Percentiles rank a stretch among this genome's conserved stretches.
These are phyloP conservation scores for Synergus umbraculus DNA, from an alignment of 2,888 invertebrate genomes.

Conservation along the genomic window DNA sequence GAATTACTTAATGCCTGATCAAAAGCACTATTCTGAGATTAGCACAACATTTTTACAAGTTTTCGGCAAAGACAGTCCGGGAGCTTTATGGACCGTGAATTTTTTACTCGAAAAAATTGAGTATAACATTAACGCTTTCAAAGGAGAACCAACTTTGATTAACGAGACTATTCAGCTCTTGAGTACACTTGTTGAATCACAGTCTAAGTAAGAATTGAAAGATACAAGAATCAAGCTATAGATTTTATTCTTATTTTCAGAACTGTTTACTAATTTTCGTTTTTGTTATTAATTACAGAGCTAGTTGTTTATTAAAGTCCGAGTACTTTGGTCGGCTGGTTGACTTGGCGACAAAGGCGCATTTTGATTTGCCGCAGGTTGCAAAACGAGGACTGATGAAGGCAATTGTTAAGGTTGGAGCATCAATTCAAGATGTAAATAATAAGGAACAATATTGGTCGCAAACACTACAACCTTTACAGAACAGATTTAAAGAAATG, in stretches of 20 bases:
- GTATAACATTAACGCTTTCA: conserved; percentile 81
- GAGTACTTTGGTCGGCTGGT: conserved; percentile 80
- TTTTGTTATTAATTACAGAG: conserved; percentile 74
- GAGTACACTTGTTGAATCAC: conserved; percentile 78
- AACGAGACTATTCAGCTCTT: conserved; percentile 83
- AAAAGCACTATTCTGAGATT: conserved; percentile 78
- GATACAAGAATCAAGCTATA: conserved; percentile 32
- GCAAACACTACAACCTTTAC: conserved; percentile 76
- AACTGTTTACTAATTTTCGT: conserved; percentile 39
- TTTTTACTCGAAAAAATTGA: conserved; percentile 84
- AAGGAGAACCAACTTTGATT: conserved; percentile 81
- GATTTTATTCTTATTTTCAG: conserved; percentile 40
- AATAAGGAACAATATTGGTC: conserved; percentile 64
- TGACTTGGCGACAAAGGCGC: conserved; percentile 78
- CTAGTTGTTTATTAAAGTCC: conserved; percentile 80
- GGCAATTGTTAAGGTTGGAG: conserved; percentile 85
- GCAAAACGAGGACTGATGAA: conserved; percentile 85
- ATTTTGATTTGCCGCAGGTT: conserved; percentile 80
- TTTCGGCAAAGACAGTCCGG: conserved; percentile 84
- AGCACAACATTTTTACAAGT: conserved; percentile 82
- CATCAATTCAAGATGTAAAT: conserved; percentile 73
- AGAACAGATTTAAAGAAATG: conserved; percentile 80
- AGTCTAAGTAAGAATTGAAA: conserved; percentile 76
- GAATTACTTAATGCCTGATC: conserved; percentile 82
- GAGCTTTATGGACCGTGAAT: conserved; percentile 82